Evolutionary conservation across 2,113 vertebrate species (phyloP).

Genomic region (Melierax canorus): DNA sequence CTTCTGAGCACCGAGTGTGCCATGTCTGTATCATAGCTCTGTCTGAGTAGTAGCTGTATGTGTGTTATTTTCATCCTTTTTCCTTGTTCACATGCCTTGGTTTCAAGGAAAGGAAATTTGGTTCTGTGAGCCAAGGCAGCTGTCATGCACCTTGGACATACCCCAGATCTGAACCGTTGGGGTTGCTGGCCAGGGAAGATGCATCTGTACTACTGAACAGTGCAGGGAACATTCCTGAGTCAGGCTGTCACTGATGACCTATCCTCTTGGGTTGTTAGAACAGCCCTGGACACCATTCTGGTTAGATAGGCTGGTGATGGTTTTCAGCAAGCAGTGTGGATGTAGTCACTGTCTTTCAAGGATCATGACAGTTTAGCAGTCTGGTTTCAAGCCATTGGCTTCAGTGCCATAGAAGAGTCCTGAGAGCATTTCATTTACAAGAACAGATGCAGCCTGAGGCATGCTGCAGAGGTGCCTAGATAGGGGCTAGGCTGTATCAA

Average conservation of each 20-base stretch:
- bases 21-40: background rate
- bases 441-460: background rate
- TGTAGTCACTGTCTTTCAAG: background rate
- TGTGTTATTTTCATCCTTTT: background rate
- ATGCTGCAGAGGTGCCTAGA: background rate
- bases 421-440: background rate
- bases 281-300: fast-evolving
- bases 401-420: background rate
- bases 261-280: background rate
- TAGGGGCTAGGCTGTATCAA: background rate
- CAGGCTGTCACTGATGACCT: background rate
- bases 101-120: background rate
- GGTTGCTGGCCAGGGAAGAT: background rate
- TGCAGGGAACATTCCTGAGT: background rate
- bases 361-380: background rate
- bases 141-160: background rate
- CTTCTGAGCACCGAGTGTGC: background rate
- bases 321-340: background rate
- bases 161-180: background rate
- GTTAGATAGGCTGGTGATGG: background rate
- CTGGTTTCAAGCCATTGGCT: background rate
- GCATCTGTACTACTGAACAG: background rate
- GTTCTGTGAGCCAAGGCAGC: background rate
- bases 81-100: background rate
- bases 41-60: background rate